A percentile compares a stretch with the other conserved stretches of the same genome.
These are phyloP conservation scores for Pseudomyrmex gracilis DNA, from an alignment of 1,140 invertebrate species.

Conservation along the genomic window DNA sequence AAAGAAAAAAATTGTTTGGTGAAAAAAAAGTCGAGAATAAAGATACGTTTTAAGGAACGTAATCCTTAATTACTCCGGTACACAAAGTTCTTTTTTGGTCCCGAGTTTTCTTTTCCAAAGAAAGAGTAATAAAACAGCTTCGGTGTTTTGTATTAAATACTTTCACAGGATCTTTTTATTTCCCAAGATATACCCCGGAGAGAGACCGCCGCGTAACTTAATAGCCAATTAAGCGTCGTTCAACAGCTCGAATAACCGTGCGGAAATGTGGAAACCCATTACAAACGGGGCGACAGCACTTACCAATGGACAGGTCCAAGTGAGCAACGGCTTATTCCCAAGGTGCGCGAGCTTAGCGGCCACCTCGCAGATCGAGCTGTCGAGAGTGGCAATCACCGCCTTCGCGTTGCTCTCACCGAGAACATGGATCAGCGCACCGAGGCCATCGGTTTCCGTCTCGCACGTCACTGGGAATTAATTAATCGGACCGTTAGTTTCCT, in stretches of 20 bases:
- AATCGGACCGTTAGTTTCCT: background rate
- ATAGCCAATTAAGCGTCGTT: background rate
- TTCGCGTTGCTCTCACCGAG: constrained; percentile 81
- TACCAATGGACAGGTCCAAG: constrained; percentile 85
- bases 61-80: background rate
- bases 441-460: constrained; percentile 82
- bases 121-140: background rate
- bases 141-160: background rate
- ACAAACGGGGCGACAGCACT: constrained; percentile 52
- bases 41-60: background rate
- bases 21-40: background rate
- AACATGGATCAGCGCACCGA: constrained; percentile 82
- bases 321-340: constrained; percentile 84
- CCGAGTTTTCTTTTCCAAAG: too few species aligned
- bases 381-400: constrained; percentile 84
- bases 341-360: constrained; percentile 83
- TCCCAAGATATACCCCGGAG: background rate
- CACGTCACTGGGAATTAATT: constrained; percentile 82
- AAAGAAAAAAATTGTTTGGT: background rate
- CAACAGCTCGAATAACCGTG: background rate
- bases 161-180: background rate
- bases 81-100: too few species aligned
- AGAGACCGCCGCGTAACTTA: background rate
- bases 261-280: background rate
- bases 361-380: constrained; percentile 83